A percentile compares a stretch with the other conserved stretches of the same genome.
Conservation (phyloP, 2,888 invertebrate species). For the Slavum lentiscoides region DNA sequence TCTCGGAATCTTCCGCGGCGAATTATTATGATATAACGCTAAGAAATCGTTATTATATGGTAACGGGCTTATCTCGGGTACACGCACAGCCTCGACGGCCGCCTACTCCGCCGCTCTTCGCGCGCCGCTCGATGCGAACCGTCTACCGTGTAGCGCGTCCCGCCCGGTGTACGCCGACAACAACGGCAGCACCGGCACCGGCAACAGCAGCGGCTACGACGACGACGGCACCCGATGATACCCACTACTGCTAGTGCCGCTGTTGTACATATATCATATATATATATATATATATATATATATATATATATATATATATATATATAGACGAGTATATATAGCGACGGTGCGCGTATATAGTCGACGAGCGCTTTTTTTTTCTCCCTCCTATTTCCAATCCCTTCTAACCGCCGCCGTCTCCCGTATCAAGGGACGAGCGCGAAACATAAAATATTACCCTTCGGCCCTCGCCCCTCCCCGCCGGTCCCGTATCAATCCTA, state of each 20-base stretch:
- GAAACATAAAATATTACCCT: conserved; percentile 45
- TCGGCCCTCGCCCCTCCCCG: too few species aligned
- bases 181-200: too few species aligned
- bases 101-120: not conserved
- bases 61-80: conserved; percentile 57
- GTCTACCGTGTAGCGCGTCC: too few species aligned
- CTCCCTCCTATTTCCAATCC: too few species aligned
- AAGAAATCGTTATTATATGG: conserved; percentile 59
- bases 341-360: not conserved
- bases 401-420: not conserved
- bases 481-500: conserved; percentile 40
- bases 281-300: not conserved
- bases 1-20: conserved; percentile 54
- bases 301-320: too few species aligned
- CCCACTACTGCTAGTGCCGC: not conserved
- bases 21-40: conserved; percentile 59
- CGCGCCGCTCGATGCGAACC: conserved; percentile 57
- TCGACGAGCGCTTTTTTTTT: not conserved
- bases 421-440: not conserved
- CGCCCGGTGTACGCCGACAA: too few species aligned
- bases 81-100: conserved; percentile 47
- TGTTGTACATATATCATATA: not conserved
- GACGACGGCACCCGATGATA: not conserved
- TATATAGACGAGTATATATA: not conserved
- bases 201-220: too few species aligned